phyloP scores from a whole-genome alignment of 37 sponge, comb jelly and placozoan genomes.

The Halichondria panicea region DNA sequence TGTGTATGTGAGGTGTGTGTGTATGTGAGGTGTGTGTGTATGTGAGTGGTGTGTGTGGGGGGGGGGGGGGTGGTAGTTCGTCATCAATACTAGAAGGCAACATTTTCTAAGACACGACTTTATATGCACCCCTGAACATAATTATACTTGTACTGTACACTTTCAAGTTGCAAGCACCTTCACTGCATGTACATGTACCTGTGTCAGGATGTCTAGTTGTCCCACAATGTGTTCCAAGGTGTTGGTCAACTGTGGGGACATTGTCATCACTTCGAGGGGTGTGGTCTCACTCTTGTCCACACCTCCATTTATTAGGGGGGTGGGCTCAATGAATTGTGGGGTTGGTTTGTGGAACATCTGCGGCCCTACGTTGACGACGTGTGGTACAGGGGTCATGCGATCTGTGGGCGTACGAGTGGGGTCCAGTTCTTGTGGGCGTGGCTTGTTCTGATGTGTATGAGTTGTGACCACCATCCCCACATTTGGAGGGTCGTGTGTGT shows the following conservation, averaged over 20 bases:
- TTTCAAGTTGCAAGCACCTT: too few species aligned
- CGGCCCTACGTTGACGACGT: slow-evolving; percentile 78
- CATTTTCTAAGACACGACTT: neutral
- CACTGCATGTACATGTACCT: slow-evolving; percentile 52
- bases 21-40: too few species aligned
- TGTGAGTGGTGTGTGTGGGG: too few species aligned
- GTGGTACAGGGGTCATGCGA: slow-evolving; percentile 29
- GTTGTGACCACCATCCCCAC: neutral
- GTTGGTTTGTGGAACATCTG: slow-evolving; percentile 58
- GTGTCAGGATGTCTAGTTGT: slow-evolving; percentile 95
- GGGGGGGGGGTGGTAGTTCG: too few species aligned
- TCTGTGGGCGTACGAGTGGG: slow-evolving; percentile 15
- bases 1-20: too few species aligned
- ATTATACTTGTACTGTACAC: neutral
- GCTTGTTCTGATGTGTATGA: neutral
- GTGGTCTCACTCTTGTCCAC: slow-evolving; percentile 42
- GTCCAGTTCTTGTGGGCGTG: slow-evolving; percentile 13
- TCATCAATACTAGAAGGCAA: too few species aligned
- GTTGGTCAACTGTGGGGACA: slow-evolving; percentile 84
- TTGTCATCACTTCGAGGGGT: slow-evolving; percentile 83
- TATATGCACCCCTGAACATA: neutral
- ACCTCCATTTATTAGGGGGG: slow-evolving; percentile 1
- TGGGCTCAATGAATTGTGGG: neutral
- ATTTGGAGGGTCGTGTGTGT: slow-evolving; percentile 25
- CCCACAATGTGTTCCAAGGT: slow-evolving; percentile 94